A percentile compares a stretch with the other conserved stretches of the same genome.
Evolutionary conservation across 2,888 invertebrate genomes (phyloP).

Genomic region (Cantharis rufa): DNA sequence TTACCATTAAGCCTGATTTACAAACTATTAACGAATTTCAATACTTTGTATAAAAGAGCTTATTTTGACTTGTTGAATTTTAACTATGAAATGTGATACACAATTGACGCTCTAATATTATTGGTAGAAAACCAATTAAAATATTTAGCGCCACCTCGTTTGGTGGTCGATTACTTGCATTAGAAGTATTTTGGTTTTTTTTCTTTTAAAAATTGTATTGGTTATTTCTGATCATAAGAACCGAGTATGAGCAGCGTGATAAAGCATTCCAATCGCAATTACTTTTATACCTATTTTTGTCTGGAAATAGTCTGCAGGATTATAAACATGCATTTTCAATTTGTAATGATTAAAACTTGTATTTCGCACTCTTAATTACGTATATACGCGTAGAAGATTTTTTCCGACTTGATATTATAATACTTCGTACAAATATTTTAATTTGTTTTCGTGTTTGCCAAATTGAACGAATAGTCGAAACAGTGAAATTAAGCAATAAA

Average conservation of each 20-base stretch:
- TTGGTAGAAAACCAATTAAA: not conserved
- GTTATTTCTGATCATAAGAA: not conserved
- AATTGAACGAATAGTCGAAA: not conserved
- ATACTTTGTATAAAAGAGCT: not conserved
- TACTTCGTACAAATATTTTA: too few species aligned
- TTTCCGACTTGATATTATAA: too few species aligned
- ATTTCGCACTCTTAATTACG: not conserved
- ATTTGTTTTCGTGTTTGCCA: not conserved
- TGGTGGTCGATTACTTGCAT: too few species aligned
- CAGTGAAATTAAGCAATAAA: not conserved
- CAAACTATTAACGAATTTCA: conserved; percentile 2
- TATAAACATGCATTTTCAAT: not conserved
- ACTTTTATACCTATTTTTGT: conserved; percentile 22
- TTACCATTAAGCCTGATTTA: conserved; percentile 3
- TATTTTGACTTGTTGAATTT: not conserved
- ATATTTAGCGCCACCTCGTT: not conserved
- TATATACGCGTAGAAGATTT: not conserved
- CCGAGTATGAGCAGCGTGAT: conserved; percentile 3
- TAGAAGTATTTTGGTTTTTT: not conserved
- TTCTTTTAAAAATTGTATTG: not conserved
- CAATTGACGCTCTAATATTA: not conserved
- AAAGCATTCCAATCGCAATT: conserved; percentile 4
- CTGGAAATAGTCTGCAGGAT: conserved; percentile 19
- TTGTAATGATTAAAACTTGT: not conserved
- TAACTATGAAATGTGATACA: not conserved